Conservation (phyloP, 2,797 vertebrate genomes). For the Toxotes lorentzi region DNA sequence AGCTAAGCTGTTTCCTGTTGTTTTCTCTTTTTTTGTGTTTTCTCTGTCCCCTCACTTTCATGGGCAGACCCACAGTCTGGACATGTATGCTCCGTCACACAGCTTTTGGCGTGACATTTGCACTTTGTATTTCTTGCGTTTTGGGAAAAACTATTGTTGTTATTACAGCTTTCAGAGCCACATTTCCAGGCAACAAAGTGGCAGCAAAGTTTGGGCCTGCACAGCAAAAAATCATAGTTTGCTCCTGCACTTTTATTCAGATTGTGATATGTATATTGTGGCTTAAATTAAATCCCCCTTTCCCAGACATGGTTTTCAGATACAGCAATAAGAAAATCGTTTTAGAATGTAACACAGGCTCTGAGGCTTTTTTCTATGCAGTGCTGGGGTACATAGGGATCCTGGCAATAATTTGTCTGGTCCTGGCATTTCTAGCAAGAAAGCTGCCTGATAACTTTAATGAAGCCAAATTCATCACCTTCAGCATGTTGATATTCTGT, state of each 20-base stretch:
- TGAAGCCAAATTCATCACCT: conserved; percentile 84
- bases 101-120: conserved; percentile 83
- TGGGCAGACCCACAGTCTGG: conserved; percentile 78
- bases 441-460: conserved; percentile 86
- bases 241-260: conserved; percentile 80
- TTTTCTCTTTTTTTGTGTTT: conserved; percentile 83
- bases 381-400: conserved; percentile 85
- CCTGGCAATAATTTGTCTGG: conserved; percentile 77
- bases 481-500: conserved; percentile 86
- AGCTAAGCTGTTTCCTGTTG: conserved; percentile 82
- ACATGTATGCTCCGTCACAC: conserved; percentile 84
- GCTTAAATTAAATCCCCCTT: conserved; percentile 81
- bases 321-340: conserved; percentile 78
- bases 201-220: conserved; percentile 74
- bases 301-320: conserved; percentile 76
- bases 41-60: conserved; percentile 84
- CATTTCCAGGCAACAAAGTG: conserved; percentile 74
- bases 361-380: conserved; percentile 79
- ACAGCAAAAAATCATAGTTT: conserved; percentile 82
- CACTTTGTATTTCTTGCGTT: conserved; percentile 84
- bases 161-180: conserved; percentile 82
- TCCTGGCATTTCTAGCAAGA: conserved; percentile 83
- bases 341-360: conserved; percentile 84
- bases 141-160: conserved; percentile 86
- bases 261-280: conserved; percentile 80